Percentiles rank a stretch among this genome's conserved stretches.
These are phyloP conservation scores for Grantiella picta DNA, from an alignment of 2,113 vertebrate species.

Conservation along the genomic window DNA sequence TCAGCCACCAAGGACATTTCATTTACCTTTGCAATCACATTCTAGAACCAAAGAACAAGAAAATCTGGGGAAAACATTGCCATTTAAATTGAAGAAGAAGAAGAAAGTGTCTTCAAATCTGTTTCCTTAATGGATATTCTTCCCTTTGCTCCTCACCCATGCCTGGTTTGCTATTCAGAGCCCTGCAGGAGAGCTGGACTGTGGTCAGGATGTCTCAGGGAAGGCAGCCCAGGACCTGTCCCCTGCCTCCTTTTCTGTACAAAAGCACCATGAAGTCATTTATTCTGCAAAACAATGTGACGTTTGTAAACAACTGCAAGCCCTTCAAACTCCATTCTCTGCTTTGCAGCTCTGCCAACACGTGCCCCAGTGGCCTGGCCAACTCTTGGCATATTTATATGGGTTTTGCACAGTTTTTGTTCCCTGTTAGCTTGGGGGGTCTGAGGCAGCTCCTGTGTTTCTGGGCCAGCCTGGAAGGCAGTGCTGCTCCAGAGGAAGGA, in stretches of 20 bases:
- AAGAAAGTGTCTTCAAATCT: not conserved
- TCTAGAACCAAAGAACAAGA: not conserved
- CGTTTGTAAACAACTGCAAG: conserved; percentile 19
- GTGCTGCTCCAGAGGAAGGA: not conserved
- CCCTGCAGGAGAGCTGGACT: not conserved
- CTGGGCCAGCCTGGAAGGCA: not conserved
- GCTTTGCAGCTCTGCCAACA: conserved; percentile 3
- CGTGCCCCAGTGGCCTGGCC: not conserved
- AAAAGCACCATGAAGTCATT: not conserved
- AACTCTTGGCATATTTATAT: not conserved
- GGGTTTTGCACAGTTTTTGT: not conserved
- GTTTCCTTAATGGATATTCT: not conserved
- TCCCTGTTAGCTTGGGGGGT: not conserved
- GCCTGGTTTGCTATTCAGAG: not conserved
- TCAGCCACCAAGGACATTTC: not conserved
- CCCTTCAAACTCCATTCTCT: not conserved
- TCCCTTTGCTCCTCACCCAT: not conserved
- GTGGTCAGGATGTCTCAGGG: not conserved
- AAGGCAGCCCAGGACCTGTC: not conserved
- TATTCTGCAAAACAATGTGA: not conserved
- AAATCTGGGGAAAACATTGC: not conserved
- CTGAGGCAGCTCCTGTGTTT: not conserved
- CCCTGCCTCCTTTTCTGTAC: not conserved
- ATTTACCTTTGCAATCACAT: not conserved
- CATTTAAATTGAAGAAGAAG: not conserved